Evolutionary conservation across 2,797 vertebrate species (phyloP).

Genomic region (Sciaenops ocellatus): DNA sequence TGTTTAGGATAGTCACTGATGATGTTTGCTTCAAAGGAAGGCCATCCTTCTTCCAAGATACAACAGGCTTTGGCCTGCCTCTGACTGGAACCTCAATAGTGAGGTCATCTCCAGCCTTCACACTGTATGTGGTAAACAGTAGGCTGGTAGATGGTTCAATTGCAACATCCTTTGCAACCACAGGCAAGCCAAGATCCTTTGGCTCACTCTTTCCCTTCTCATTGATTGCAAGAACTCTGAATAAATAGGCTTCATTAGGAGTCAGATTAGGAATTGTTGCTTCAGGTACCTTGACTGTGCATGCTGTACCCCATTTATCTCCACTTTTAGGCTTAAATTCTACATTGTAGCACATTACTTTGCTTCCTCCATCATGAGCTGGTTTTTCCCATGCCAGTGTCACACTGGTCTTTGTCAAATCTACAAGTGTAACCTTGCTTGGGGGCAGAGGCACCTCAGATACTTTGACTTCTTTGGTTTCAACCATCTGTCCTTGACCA

Average conservation of each 20-base stretch:
- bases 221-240: slow-evolving; percentile 95
- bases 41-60: slow-evolving; percentile 95
- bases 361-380: slow-evolving; percentile 96
- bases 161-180: slow-evolving; percentile 94
- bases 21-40: slow-evolving; percentile 94
- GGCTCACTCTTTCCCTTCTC: slow-evolving; percentile 99
- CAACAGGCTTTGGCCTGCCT: slow-evolving; percentile 93
- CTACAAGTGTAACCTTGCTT: slow-evolving; percentile 91
- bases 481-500: slow-evolving; percentile 92
- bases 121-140: slow-evolving; percentile 93
- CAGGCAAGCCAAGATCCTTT: slow-evolving; percentile 94
- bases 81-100: slow-evolving; percentile 94
- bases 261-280: slow-evolving; percentile 92
- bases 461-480: slow-evolving; percentile 93
- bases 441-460: slow-evolving; percentile 95
- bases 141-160: slow-evolving; percentile 93
- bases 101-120: slow-evolving; percentile 94
- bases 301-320: slow-evolving; percentile 95
- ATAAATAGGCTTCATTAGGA: slow-evolving; percentile 93
- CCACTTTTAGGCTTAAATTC: slow-evolving; percentile 96
- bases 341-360: slow-evolving; percentile 95
- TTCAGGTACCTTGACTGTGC: slow-evolving; percentile 93
- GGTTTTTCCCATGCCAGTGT: slow-evolving; percentile 96
- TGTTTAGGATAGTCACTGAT: slow-evolving; percentile 91
- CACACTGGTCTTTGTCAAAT: slow-evolving; percentile 92